Conservation (phyloP, 1,140 invertebrate species). For the Leucophenga varia region DNA sequence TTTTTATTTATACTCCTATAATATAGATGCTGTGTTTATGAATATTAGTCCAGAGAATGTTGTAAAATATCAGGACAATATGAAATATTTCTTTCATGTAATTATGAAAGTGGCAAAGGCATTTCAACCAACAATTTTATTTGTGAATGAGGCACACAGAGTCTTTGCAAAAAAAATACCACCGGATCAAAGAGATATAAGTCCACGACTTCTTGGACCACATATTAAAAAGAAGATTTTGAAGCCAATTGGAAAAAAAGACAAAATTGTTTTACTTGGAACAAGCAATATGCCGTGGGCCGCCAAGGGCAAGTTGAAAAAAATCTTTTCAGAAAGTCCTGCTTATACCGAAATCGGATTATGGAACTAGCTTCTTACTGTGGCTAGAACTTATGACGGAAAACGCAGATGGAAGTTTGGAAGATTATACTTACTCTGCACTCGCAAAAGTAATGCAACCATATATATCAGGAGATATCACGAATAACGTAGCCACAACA, state of each 20-base stretch:
- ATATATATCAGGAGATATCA: conserved; percentile 65
- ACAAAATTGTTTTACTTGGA: conserved; percentile 66
- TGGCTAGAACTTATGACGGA: conserved; percentile 63
- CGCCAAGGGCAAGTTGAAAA: conserved; percentile 42
- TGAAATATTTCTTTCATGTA: conserved; percentile 54
- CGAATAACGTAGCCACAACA: conserved; percentile 54
- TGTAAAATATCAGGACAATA: conserved; percentile 71
- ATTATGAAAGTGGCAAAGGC: conserved; percentile 61
- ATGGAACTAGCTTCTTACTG: conserved; percentile 64
- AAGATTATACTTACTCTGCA: conserved; percentile 65
- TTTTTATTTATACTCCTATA: neutral
- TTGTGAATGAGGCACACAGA: conserved; percentile 77
- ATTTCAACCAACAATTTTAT: conserved; percentile 77
- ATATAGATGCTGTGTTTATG: conserved; percentile 70
- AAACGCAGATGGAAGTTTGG: conserved; percentile 59
- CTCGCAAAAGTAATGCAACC: conserved; percentile 67
- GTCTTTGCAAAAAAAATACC: conserved; percentile 76
- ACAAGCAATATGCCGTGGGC: conserved; percentile 64
- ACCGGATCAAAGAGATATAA: conserved; percentile 20
- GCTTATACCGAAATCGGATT: conserved; percentile 64
- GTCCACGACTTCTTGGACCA: conserved; percentile 64
- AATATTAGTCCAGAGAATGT: conserved; percentile 78
- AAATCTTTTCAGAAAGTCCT: conserved; percentile 57
- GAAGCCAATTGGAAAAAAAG: conserved; percentile 64
- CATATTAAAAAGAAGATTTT: conserved; percentile 63